These are phyloP conservation scores for Crossoptilon crossoptilon DNA, from an alignment of 2,797 vertebrate species.

Conservation along the genomic window DNA sequence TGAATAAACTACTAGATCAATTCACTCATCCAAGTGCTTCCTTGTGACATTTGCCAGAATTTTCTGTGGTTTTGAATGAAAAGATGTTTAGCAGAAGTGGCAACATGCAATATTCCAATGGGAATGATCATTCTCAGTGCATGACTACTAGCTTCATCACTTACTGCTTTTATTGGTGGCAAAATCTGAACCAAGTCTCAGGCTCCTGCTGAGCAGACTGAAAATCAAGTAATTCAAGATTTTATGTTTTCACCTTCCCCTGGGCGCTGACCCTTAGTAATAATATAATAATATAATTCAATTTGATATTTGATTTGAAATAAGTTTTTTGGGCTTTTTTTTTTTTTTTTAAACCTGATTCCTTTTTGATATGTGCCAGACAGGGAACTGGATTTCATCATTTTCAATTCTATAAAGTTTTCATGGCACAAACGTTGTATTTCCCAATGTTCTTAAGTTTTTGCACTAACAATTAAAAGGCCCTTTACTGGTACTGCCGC, in stretches of 20 bases:
- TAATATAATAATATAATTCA: neutral
- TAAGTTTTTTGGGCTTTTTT: neutral
- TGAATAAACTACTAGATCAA: neutral
- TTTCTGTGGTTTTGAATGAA: slow-evolving; percentile 13
- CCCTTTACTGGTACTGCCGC: neutral
- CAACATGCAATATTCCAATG: neutral
- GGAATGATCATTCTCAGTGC: neutral
- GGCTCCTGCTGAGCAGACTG: neutral
- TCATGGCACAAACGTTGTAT: neutral
- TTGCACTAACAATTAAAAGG: neutral
- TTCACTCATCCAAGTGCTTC: slow-evolving; percentile 6
- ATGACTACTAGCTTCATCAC: neutral
- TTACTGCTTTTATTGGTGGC: neutral
- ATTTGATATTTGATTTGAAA: neutral
- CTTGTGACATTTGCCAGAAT: neutral
- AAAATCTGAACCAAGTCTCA: neutral
- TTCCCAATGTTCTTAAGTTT: neutral
- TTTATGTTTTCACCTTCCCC: neutral
- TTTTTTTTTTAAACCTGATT: neutral
- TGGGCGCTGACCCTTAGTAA: neutral
- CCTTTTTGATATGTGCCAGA: neutral
- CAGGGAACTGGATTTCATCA: neutral
- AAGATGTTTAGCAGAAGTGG: neutral
- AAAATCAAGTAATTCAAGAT: neutral
- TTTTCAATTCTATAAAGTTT: neutral